Evolutionary conservation across 2,888 invertebrate species (phyloP), one percentile per base, ranked within the genome.

Genomic region (Podabrus alpinus): DNA sequence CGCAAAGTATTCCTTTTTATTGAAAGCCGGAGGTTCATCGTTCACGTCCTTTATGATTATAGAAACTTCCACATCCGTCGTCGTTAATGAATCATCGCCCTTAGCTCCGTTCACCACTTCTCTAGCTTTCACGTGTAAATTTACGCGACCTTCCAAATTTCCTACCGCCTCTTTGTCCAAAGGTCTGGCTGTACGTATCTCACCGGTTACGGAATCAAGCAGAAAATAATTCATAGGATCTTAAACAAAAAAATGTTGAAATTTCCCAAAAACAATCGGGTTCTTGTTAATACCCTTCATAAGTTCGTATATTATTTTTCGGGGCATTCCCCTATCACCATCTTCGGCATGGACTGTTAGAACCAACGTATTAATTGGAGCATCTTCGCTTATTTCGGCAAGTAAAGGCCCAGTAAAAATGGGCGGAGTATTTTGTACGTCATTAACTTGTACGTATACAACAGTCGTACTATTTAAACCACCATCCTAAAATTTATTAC

Each of bases 211-310:
- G 62, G 93, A 90, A 86, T 97, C 94, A 83, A 97, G 86, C 15
- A 94, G 87, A 85, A 97, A 97, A 85, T 95, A 96, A 83, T 96
- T 95, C 87, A 94, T 90, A 0, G 96, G 96, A 90, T 97, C 96
- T 96, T 85, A 10, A 85, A 87, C 68, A 72, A 74, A 60, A 60
- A 59, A 64, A 3, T 19, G 3, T 64, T 64, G 3, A 64, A 64
- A 64, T 15, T 9, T 11, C 11, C 4, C 11, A 15, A 17, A 19
- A 61, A 61, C n/a, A 17, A 61, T 5, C 16, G 3, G 16, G 16
- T 61, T 61, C 0, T 16, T 61, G 16, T 11, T 16, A 17, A 90
- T 87, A 96, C 96, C 96, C 77, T 93, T 93, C 15, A 95, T 88
- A 45, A 97, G 88, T 83, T 96, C 94, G 84, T 96, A 92, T 72